phyloP scores from a whole-genome alignment of 1,140 invertebrate species.

The Drosophila busckii region DNA sequence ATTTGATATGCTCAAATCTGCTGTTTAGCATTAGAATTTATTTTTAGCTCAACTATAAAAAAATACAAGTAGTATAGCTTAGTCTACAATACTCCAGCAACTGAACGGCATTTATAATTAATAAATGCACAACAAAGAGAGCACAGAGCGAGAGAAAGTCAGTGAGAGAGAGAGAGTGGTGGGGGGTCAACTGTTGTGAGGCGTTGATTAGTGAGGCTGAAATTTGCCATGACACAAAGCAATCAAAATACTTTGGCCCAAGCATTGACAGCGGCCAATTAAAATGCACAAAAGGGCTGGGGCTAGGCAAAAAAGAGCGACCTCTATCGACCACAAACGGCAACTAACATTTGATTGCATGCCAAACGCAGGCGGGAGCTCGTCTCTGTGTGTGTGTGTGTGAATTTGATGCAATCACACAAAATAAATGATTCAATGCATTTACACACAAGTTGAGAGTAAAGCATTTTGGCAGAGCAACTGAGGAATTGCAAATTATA shows the following conservation, averaged over 20 bases:
- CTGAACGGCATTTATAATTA: slow-evolving; percentile 69
- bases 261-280: slow-evolving; percentile 60
- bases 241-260: slow-evolving; percentile 69
- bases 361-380: slow-evolving; percentile 21
- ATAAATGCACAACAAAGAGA: slow-evolving; percentile 42
- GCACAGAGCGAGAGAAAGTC: no score
- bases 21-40: no score
- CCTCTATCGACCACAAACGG: slow-evolving; percentile 57
- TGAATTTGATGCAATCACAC: slow-evolving; percentile 62
- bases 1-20: no score
- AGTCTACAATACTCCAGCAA: no score
- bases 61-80: no score
- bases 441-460: slow-evolving; percentile 49
- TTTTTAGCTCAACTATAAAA: no score
- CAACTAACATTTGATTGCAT: slow-evolving; percentile 62
- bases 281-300: slow-evolving; percentile 65
- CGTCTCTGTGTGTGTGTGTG: slow-evolving; percentile 20
- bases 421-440: slow-evolving; percentile 75
- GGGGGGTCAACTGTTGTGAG: slow-evolving; percentile 14
- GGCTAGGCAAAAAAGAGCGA: slow-evolving; percentile 27
- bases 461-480: slow-evolving; percentile 45
- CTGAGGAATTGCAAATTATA: slow-evolving; percentile 12
- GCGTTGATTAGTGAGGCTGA: slow-evolving; percentile 51
- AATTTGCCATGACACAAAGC: slow-evolving; percentile 69
- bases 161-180: background rate